Conservation (phyloP, 2,888 invertebrate species). For the Junonia oenone region DNA sequence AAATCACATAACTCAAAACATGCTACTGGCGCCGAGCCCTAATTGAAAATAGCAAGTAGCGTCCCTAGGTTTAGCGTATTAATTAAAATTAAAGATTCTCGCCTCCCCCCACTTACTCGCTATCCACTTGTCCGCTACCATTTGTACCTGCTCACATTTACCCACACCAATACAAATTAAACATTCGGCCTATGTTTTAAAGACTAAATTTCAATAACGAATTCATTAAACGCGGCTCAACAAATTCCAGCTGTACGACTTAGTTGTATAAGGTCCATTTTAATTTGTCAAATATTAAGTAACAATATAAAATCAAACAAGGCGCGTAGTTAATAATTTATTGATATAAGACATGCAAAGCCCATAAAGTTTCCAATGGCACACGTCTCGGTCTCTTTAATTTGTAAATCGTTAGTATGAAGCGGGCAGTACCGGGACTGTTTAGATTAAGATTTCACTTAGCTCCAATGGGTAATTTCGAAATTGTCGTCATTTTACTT, state of each 20-base stretch:
- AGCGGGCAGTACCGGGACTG: conserved; percentile 45
- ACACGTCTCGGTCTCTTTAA: conserved; percentile 74
- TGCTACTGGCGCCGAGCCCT: conserved; percentile 62
- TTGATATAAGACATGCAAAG: conserved; percentile 79
- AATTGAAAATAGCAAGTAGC: conserved; percentile 70
- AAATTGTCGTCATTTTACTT: conserved; percentile 28
- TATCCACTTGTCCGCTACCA: conserved; percentile 36
- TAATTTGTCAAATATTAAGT: conserved; percentile 51
- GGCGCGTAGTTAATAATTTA: conserved; percentile 78
- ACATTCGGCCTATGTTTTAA: conserved; percentile 53
- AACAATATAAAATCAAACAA: conserved; percentile 73
- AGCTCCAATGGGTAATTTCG: conserved; percentile 31
- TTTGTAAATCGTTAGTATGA: conserved; percentile 76
- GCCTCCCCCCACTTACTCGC: conserved; percentile 61
- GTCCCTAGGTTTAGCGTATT: conserved; percentile 66
- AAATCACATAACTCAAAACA: conserved; percentile 67
- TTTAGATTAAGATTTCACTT: conserved; percentile 65
- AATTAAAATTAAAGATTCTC: conserved; percentile 75
- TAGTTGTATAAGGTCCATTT: conserved; percentile 55
- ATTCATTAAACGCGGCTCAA: conserved; percentile 32
- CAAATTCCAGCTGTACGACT: conserved; percentile 55
- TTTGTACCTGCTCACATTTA: conserved; percentile 50
- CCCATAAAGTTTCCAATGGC: conserved; percentile 78
- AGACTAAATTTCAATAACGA: conserved; percentile 57
- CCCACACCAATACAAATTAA: conserved; percentile 56